Evolutionary conservation across 2,113 vertebrate species (phyloP), one percentile per base, ranked within the genome.

Genomic region (Rhinogobius similis): DNA sequence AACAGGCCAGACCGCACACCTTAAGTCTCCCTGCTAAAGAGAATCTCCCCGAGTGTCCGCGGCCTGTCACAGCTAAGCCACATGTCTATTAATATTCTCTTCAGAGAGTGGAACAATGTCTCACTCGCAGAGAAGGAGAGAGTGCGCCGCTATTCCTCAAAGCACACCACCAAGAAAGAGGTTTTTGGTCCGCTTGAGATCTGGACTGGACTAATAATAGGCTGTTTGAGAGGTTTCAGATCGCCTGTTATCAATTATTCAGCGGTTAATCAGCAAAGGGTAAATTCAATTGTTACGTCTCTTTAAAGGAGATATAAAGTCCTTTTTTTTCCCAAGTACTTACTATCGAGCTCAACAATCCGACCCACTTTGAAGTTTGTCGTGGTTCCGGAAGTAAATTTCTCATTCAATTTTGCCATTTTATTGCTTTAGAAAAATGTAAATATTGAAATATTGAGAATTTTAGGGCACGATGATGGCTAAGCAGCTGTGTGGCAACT

Each of bases 11-110:
- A 88, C 85, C 73, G 44, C 72, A 83, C 80, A 78, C 89, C 83
- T 87, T 85, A 62, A 56, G 75, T 77, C 78, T 72, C 55, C n/a
- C 71, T 64, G 76, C 75, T 81, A 83, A 89, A 89, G 77, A 67
- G 81, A 84, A 86, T 86, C 73, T 84, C 73, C 78, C 65, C 70
- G 75, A 73, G 84, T 86, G 82, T 88, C 86, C 83, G 71, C 67
- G 70, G 65, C 77, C 83, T 88, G 83, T 87, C 86, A 89, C 76
- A 81, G 70, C 84, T 83, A 86, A 89, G 85, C 82, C 83, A 78
- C 73, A 64, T 76, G 79, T 88, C 85, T 77, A 84, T 89, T 90
- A 85, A 89, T 89, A 90, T 88, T 90, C 87, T 72, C 83, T 79
- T 74, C 70, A 84, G 77, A 86, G 80, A 75, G 78, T 44, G 72